Evolutionary conservation across 2,888 invertebrate genomes (phyloP), one percentile per base, ranked within the genome.

Genomic region (Synanthedon formicaeformis): DNA sequence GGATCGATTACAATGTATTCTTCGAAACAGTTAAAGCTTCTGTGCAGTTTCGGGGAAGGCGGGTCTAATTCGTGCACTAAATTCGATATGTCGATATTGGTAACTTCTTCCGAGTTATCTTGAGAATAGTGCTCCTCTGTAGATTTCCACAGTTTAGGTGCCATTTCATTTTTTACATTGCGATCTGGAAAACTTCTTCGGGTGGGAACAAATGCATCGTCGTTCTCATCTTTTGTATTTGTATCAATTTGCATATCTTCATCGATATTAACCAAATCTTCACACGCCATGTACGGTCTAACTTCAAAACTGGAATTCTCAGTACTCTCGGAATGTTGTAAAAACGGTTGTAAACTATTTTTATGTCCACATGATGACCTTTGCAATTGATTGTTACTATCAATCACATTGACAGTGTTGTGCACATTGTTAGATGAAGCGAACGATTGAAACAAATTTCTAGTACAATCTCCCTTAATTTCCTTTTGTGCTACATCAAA

Each of bases 181-280:
- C 89, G 88, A 59, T 91, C 89, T 6, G 93, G 93, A 74, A 91
- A 92, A 69, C 92, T 93, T 61, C 91, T 91, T 34, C 92, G 84
- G 40, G 88, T 89, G 57, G 81, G 59, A 65, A 83, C 58, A 59
- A 77, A 83, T 10, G 34, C 34, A 34, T 34, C 34, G 63, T 82
- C 83, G n/a, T 64, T 68, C 53, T 73, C 74, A 45, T 71, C 71
- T 58, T 63, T 75, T 16, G 79, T 76, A 51, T 82, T 64, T 54
- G 75, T 78, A 59, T 81, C 78, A 48, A 91, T 86, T 69, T 86
- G 87, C 10, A 85, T 85, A 70, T 89, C 89, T 64, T 90, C 91
- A 67, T 91, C 90, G 66, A 92, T 87, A 72, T 91, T 90, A 11
- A 90, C 88, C 58, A 93, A 78, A 82, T 93, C 90, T 73, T 93